These are phyloP conservation scores for Drosophila borealis DNA, from an alignment of 2,888 invertebrate species.

Conservation along the genomic window DNA sequence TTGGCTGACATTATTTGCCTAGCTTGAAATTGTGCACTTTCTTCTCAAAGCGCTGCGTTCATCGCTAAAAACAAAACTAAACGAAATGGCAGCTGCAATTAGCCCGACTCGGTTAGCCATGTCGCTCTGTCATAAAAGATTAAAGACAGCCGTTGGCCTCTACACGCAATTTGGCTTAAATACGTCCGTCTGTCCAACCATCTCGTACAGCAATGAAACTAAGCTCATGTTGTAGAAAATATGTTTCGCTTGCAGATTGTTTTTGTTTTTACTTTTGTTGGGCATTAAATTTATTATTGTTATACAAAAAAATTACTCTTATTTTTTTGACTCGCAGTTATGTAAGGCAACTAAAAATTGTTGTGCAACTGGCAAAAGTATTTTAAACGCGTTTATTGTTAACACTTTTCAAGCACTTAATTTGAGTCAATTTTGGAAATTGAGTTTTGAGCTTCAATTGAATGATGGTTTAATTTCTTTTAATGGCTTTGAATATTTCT, in stretches of 20 bases:
- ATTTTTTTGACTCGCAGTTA: constrained; percentile 37
- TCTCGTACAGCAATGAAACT: constrained; percentile 32
- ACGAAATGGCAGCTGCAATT: constrained; percentile 59
- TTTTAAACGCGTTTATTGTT: constrained; percentile 63
- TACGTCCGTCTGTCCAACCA: constrained; percentile 14
- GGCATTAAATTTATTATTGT: constrained; percentile 66
- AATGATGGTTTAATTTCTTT: constrained; percentile 65
- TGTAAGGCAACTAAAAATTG: constrained; percentile 49
- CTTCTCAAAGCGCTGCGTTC: constrained; percentile 48
- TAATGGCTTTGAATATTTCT: constrained; percentile 45
- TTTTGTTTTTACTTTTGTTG: constrained; percentile 18
- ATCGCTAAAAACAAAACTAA: constrained; percentile 51
- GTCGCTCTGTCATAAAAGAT: constrained; percentile 59
- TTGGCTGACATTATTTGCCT: constrained; percentile 65
- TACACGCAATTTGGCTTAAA: constrained; percentile 69
- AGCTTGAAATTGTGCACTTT: constrained; percentile 68
- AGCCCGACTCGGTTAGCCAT: constrained; percentile 46
- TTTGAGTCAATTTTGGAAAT: constrained; percentile 50
- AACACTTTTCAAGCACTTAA: constrained; percentile 53
- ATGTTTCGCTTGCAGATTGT: constrained; percentile 47
- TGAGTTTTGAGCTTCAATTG: constrained; percentile 49
- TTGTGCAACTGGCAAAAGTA: constrained; percentile 63
- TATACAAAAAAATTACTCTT: constrained; percentile 42
- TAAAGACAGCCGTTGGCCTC: constrained; percentile 48
- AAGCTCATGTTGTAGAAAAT: constrained; percentile 38